Evolutionary conservation across 2,797 vertebrate genomes (phyloP).

Genomic region (Enoplosus armatus): DNA sequence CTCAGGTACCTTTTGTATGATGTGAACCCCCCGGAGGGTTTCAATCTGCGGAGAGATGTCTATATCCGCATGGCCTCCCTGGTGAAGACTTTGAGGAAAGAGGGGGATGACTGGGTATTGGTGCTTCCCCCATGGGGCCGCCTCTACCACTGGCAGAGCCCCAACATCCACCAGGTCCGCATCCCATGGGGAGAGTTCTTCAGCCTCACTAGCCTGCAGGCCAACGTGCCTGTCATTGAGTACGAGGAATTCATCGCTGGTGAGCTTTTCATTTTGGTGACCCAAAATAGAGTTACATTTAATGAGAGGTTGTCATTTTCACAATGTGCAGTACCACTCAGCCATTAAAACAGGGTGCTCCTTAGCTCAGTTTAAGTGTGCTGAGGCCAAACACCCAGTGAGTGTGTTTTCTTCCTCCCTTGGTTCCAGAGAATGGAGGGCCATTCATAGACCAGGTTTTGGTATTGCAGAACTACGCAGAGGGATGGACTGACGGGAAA

Average conservation of each 20-base stretch:
- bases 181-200: slow-evolving; percentile 96
- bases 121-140: slow-evolving; percentile 97
- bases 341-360: not conserved
- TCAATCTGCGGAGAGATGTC: slow-evolving; percentile 96
- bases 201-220: slow-evolving; percentile 91
- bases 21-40: slow-evolving; percentile 96
- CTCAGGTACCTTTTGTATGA: slow-evolving; percentile 95
- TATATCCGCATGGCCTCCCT: slow-evolving; percentile 94
- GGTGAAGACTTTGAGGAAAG: slow-evolving; percentile 90
- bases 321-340: not conserved
- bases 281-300: not conserved
- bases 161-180: slow-evolving; percentile 90
- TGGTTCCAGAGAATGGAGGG: slow-evolving; percentile 91
- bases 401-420: slow-evolving; percentile 19
- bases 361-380: not conserved
- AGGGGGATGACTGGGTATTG: slow-evolving; percentile 91
- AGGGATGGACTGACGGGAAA: slow-evolving; percentile 96
- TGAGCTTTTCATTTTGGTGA: too few species aligned
- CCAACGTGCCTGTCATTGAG: slow-evolving; percentile 93
- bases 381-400: not conserved
- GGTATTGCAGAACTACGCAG: slow-evolving; percentile 93
- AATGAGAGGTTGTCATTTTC: not conserved
- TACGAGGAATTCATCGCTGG: slow-evolving; percentile 96
- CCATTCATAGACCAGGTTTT: slow-evolving; percentile 96
- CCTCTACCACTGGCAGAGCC: slow-evolving; percentile 98